These are phyloP conservation scores for Campaea margaritaria DNA, from an alignment of 2,888 invertebrate genomes.

Conservation along the genomic window DNA sequence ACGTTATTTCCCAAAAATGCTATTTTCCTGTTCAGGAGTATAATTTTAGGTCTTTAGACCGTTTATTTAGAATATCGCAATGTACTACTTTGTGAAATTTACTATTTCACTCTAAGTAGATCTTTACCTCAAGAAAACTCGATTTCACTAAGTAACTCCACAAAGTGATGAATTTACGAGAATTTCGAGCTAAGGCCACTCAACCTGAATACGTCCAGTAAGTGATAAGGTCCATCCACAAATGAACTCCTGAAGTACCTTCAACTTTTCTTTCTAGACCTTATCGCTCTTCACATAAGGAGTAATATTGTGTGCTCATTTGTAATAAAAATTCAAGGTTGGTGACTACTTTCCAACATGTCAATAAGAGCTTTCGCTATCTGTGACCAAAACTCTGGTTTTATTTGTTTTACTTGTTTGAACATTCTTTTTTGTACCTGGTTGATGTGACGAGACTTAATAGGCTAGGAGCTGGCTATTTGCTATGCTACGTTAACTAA, in stretches of 20 bases:
- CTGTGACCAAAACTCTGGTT: conserved; percentile 72
- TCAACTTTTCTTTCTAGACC: conserved; percentile 40
- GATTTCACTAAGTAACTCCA: not conserved
- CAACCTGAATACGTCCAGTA: conserved; percentile 75
- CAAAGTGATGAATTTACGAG: conserved; percentile 41
- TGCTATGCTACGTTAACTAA: too few species aligned
- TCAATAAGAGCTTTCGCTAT: conserved; percentile 84
- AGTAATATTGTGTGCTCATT: conserved; percentile 44
- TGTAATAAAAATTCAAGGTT: conserved; percentile 45
- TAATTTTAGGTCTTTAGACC: too few species aligned
- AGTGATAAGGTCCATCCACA: conserved; percentile 70
- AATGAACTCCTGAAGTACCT: conserved; percentile 44
- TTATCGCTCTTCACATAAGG: conserved; percentile 42
- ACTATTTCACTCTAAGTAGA: too few species aligned
- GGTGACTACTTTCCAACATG: conserved; percentile 79
- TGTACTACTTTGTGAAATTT: too few species aligned
- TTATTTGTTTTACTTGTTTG: conserved; percentile 77
- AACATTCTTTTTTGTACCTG: conserved; percentile 63
- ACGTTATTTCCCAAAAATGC: too few species aligned
- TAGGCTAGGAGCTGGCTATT: conserved; percentile 15
- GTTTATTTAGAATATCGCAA: too few species aligned
- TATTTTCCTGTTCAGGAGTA: too few species aligned
- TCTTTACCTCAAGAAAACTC: too few species aligned
- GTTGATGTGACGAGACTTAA: conserved; percentile 48
- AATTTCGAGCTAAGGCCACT: conserved; percentile 50